Evolutionary conservation across 2,797 vertebrate species (phyloP).

Genomic region (Alauda arvensis): DNA sequence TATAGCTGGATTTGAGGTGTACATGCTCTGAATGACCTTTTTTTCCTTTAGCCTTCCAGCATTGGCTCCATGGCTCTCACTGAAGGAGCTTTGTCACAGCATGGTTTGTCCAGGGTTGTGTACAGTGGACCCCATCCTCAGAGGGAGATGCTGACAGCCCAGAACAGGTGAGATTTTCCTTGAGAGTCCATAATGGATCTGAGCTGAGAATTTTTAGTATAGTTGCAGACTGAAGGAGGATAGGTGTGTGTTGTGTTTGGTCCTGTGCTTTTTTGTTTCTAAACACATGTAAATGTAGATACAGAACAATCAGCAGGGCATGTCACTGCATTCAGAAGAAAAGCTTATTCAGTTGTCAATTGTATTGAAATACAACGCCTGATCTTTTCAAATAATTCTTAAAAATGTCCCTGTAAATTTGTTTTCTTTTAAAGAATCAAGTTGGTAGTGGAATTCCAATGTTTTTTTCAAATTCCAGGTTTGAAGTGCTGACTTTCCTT

Average conservation of each 20-base stretch:
- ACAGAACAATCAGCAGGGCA: background rate
- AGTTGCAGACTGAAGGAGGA: background rate
- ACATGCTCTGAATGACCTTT: background rate
- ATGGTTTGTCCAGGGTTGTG: constrained; percentile 90
- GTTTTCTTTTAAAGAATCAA: background rate
- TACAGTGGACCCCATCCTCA: constrained; percentile 96
- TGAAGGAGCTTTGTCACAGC: constrained; percentile 93
- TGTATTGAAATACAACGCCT: background rate
- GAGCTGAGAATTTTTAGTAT: background rate
- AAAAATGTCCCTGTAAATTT: background rate
- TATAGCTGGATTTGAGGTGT: background rate
- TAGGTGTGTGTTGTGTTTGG: background rate
- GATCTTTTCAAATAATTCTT: background rate
- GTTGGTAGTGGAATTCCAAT: background rate
- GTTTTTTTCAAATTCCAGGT: constrained; percentile 72
- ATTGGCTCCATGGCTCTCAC: constrained; percentile 95
- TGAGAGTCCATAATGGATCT: background rate
- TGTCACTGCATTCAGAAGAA: background rate
- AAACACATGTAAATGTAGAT: fast-evolving
- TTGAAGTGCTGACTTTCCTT: constrained; percentile 95
- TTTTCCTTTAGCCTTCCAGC: constrained; percentile 83
- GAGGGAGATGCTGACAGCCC: constrained; percentile 93
- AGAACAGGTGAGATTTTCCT: constrained; percentile 84
- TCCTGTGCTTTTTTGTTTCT: background rate
- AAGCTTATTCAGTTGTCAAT: background rate